Evolutionary conservation across 1,140 invertebrate species (phyloP), one percentile per base, ranked within the genome.

Genomic region (Trichonephila clavata): DNA sequence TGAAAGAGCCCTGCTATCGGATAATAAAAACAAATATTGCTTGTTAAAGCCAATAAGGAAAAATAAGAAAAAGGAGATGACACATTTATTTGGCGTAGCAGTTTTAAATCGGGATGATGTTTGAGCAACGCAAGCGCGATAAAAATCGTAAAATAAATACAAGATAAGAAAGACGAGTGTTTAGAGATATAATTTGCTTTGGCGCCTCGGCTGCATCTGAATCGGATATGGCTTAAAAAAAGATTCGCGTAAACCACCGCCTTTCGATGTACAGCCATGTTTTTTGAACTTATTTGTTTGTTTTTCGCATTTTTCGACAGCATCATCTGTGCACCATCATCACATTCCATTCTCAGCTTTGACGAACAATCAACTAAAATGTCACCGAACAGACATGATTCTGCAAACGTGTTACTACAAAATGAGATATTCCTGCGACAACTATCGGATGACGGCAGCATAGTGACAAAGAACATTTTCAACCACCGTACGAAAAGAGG

Each of bases 91-190:
- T 60, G 65, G 59, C 80, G 90, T 83, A 81, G 77, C 43, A 80
- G 80, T 92, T 92, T 84, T 84, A 24, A 63, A 24, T 20, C 59
- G 80, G 50, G 60, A 24, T 50, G 77, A 27, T 81, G 39, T 57
- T 90, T 59, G 32, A 59, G 80, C 57, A 92, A 63, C 59, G 61
- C 14, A 39, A 60, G 27, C 20, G 60, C 32, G 60, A 92, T 81
- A 77, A 90, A 77, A 84, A 84, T 63, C 57, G 21, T 84, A 92
- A 92, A 92, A 92, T 92, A 92, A 92, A 92, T 84, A 92, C 10
- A 65, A 84, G 90, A 92, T 92, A 92, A 92, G 60, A 57, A 39
- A 61, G 24, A 92, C 59, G 20, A 65, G 68, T 61, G 27, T 21
- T 65, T 21, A 83, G 68, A 83, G 68, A 61, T 61, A 50, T 81